Percentiles rank a stretch among this genome's conserved stretches.
These are phyloP conservation scores for Leptobrachium ailaonicum DNA, from an alignment of 2,113 vertebrate genomes.

Conservation along the genomic window DNA sequence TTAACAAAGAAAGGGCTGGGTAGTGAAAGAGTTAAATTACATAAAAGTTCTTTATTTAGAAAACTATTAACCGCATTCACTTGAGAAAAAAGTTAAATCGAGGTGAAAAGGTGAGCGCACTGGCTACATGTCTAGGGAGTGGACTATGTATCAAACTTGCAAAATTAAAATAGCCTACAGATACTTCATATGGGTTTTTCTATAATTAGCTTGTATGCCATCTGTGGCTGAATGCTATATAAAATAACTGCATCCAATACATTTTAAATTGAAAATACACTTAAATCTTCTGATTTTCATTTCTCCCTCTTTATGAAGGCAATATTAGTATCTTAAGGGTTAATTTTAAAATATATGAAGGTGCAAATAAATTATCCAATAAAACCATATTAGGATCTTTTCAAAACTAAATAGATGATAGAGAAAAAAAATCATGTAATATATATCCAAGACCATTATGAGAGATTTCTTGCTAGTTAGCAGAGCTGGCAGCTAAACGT, in stretches of 20 bases:
- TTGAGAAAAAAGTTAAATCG: conserved; percentile 13
- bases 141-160: conserved; percentile 27
- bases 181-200: conserved; percentile 38
- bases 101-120: conserved; percentile 23
- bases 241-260: conserved; percentile 13
- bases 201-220: conserved; percentile 34
- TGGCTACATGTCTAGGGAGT: conserved; percentile 20
- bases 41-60: conserved; percentile 1
- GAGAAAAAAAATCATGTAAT: too few species aligned
- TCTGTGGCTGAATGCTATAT: conserved; percentile 27
- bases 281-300: neutral
- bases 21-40: too few species aligned
- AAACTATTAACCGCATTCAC: conserved; percentile 22
- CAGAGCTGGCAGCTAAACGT: too few species aligned
- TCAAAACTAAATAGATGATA: too few species aligned
- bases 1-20: too few species aligned
- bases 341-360: too few species aligned
- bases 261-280: neutral
- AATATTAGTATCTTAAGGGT: too few species aligned
- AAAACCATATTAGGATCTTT: too few species aligned
- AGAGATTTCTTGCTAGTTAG: too few species aligned
- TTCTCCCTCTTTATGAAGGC: too few species aligned
- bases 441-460: too few species aligned
- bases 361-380: too few species aligned
- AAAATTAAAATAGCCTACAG: conserved; percentile 37